Base-by-base conservation (phyloP, 2,113 vertebrate genomes). In the Rhodinocichla rosea region DNA sequence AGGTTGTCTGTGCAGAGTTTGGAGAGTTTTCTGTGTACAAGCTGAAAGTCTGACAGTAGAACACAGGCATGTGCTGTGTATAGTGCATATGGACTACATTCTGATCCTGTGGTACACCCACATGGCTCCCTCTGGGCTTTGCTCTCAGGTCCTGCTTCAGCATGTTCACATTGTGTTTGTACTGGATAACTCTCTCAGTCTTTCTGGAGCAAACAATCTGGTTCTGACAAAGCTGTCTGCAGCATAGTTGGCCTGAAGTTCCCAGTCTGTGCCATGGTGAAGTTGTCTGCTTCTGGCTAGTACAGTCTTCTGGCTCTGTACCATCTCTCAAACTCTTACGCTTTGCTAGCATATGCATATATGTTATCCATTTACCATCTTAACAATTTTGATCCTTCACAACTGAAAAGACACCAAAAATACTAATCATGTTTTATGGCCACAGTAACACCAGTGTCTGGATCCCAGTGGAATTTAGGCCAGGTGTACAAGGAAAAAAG, bases 1-100 rank as follows among this genome's bases (percentile, higher is more conserved):
- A 55, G 21, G 14, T 67, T 33, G 24, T 1, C 0, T 26, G 10
- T 47, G 20, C 18, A 23, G 27, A 7, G 6, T 49, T 81, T 80
- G 19, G 9, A 42, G 23, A 57, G 30, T 22, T 84, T 63, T 63
- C 18, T 50, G 6, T 68, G 70, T 50, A 35, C 15, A 40, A 10
- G 55, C 15, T 42, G 62, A 15, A 74, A 69, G 14, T 33, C 19
- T 68, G 47, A 17, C 11, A 7, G 8, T 24, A 14, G 62, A 70
- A 42, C 40, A 49, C 7, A 4, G 32, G 4, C 3, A 0, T n/a
- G 10, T 60, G 35, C 37, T 4, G 2, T 75, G 47, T 37, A 47
- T 59, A 37, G 24, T 14, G 10, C 21, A 5, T 10, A 5, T 32
- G 9, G 14, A 9, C 21, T 83, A 2, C 0, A 0, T 87, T 63